Conservation (phyloP, 2,113 vertebrate species). For the Pipra filicauda region DNA sequence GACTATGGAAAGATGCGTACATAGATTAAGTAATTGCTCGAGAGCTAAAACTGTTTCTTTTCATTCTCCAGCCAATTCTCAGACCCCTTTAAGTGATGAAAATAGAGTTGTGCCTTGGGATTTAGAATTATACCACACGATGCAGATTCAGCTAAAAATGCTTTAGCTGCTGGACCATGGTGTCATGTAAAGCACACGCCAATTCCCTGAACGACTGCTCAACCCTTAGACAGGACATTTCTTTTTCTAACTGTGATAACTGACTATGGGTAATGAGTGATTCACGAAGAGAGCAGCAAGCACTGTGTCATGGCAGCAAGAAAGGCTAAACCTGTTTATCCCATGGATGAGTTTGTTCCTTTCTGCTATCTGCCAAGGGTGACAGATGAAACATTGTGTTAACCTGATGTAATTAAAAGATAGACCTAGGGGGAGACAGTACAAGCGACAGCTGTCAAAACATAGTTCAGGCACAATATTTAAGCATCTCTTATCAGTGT, state of each 20-base stretch:
- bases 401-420: slow-evolving; percentile 61
- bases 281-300: neutral
- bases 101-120: neutral
- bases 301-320: neutral
- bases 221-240: neutral
- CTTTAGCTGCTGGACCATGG: neutral
- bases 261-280: neutral
- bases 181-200: neutral
- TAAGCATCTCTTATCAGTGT: slow-evolving; percentile 17
- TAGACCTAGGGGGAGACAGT: neutral
- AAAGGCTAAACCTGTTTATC: neutral
- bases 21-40: neutral
- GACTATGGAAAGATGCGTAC: neutral
- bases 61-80: neutral
- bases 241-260: neutral
- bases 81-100: neutral
- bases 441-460: slow-evolving; percentile 52
- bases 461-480: slow-evolving; percentile 4
- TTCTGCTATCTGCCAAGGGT: slow-evolving; percentile 1
- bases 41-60: neutral
- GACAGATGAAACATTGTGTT: slow-evolving; percentile 40
- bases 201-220: neutral
- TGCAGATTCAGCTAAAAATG: neutral
- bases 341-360: neutral
- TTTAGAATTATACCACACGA: neutral